Conservation (phyloP, 2,113 vertebrate species). For the Astur gentilis region DNA sequence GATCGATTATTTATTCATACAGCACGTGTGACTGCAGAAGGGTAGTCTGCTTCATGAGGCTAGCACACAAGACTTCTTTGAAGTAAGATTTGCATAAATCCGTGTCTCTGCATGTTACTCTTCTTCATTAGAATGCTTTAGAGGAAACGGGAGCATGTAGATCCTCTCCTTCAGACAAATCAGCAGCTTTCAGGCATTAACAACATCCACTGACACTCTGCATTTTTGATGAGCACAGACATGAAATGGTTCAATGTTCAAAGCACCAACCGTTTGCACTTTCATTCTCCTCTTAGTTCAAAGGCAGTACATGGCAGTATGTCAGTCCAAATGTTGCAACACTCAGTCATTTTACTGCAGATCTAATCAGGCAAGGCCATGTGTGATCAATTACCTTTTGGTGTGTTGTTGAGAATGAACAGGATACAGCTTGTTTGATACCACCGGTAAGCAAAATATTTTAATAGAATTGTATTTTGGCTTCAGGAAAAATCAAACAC, state of each 20-base stretch:
- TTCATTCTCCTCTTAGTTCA: slow-evolving; percentile 58
- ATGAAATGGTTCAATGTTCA: slow-evolving; percentile 68
- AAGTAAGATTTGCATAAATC: slow-evolving; percentile 49
- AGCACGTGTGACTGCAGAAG: neutral
- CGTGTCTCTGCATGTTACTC: slow-evolving; percentile 34
- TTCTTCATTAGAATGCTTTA: slow-evolving; percentile 65
- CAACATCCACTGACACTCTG: slow-evolving; percentile 50
- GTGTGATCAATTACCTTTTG: neutral
- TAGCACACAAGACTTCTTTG: slow-evolving; percentile 4
- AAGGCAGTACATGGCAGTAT: slow-evolving; percentile 49
- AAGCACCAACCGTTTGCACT: slow-evolving; percentile 56
- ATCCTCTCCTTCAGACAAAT: slow-evolving; percentile 60
- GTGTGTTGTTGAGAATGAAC: neutral
- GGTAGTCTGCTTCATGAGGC: neutral
- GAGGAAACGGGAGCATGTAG: slow-evolving; percentile 53
- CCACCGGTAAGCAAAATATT: neutral
- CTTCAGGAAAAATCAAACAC: neutral
- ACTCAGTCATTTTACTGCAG: slow-evolving; percentile 62
- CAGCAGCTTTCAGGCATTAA: slow-evolving; percentile 62
- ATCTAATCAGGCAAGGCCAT: neutral
- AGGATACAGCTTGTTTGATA: neutral
- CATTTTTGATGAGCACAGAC: slow-evolving; percentile 54
- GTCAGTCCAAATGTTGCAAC: slow-evolving; percentile 68
- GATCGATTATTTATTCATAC: neutral
- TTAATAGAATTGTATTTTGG: neutral